Evolutionary conservation across 2,888 invertebrate genomes (phyloP), one percentile per base, ranked within the genome.

Genomic region (Nemoura dubitans): DNA sequence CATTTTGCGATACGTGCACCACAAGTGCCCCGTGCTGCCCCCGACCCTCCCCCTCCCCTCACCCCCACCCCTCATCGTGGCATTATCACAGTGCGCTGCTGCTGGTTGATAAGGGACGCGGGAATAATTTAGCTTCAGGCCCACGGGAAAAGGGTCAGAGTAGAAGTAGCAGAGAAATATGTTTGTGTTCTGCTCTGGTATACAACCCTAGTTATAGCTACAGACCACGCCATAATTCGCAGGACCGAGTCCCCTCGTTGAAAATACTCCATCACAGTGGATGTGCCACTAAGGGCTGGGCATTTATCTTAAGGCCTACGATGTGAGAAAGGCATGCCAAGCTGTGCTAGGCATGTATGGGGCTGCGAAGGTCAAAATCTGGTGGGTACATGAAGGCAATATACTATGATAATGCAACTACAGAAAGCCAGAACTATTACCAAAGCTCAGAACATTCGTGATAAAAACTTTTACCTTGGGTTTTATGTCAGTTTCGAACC

Each of bases 81-180:
- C 59, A 59, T 59, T 59, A 59, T 59, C 59, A 1, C 59, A 21
- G 14, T 36, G 10, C 36, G 10, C 59, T 59, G 59, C 21, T 21
- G 14, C 16, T 14, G 59, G 14, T 59, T 59, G 59, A 59, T 59
- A 59, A 59, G 59, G 21, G 59, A 59, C 59, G 14, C 59, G 59
- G 16, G 59, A 59, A 59, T 59, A 21, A 59, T 59, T 59, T 59
- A 59, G 59, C 3, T 3, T 36, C 21, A 59, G 16, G 59, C 59
- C 59, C 59, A 59, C 59, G 59, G 59, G 59, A 59, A 59, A 59
- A 59, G 59, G 59, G 59, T 59, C 59, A 59, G 59, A 16, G 59
- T 59, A 21, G 59, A 59, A 59, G 14, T 59, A 59, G 16, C 59
- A 59, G 59, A 21, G 59, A 21, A 59, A 59, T 59, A 59, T 59